These are phyloP conservation scores for Eudyptes chrysolophus DNA, from an alignment of 2,113 vertebrate genomes.

Conservation along the genomic window DNA sequence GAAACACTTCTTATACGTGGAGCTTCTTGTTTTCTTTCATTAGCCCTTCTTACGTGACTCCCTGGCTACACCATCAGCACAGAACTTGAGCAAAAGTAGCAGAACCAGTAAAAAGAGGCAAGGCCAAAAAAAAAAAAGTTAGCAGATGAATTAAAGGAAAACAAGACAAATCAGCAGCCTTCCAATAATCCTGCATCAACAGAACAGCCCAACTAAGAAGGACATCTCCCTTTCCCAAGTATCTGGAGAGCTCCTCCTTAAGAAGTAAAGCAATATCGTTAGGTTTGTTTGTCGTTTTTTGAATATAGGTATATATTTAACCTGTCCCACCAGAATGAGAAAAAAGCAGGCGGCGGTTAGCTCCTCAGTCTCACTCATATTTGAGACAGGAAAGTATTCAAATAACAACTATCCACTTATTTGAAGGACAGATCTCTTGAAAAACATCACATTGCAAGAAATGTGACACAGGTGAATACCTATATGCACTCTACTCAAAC, in stretches of 20 bases:
- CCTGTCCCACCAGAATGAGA: rapidly evolving
- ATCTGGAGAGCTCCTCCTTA: neutral
- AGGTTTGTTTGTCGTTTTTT: neutral
- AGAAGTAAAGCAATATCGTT: neutral
- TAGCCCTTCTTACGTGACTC: neutral
- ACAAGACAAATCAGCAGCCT: neutral
- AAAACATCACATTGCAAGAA: neutral
- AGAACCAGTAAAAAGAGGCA: neutral
- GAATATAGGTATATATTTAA: neutral
- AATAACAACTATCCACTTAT: neutral
- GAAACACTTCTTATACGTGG: neutral
- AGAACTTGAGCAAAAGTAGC: neutral
- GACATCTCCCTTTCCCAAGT: neutral
- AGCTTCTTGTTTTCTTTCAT: neutral
- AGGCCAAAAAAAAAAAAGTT: neutral
- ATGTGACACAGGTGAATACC: neutral
- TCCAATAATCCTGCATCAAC: neutral
- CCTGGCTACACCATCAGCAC: neutral
- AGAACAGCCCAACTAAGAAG: neutral
- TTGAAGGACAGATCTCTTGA: neutral
- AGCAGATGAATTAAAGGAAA: neutral
- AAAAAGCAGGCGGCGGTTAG: rapidly evolving
- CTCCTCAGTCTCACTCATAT: neutral
- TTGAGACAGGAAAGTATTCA: neutral
- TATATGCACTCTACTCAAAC: neutral